A percentile compares a stretch with the other conserved stretches of the same genome.
Conservation (phyloP, 2,113 vertebrate species). For the Lepidothrix coronata region DNA sequence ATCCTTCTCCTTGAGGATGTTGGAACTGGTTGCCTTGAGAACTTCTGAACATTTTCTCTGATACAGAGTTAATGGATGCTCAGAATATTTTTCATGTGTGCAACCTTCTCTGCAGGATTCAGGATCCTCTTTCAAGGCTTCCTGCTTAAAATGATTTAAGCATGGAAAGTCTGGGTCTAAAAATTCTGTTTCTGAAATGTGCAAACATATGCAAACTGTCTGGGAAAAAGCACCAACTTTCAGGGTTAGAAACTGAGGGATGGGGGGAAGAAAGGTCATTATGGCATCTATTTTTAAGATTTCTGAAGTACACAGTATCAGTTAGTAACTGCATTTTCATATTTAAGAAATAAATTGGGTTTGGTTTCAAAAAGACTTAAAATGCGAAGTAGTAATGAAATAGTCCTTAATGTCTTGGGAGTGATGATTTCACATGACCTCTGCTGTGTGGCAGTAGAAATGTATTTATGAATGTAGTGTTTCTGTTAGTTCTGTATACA, state of each 20-base stretch:
- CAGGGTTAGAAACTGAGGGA: background rate
- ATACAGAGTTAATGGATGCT: background rate
- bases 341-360: background rate
- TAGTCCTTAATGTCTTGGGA: background rate
- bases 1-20: background rate
- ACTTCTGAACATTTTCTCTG: background rate
- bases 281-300: background rate
- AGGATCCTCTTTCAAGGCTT: background rate
- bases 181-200: background rate
- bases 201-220: background rate
- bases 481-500: background rate
- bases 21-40: background rate
- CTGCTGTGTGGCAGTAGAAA: background rate
- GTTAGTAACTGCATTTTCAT: background rate
- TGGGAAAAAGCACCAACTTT: background rate
- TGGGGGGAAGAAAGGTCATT: background rate
- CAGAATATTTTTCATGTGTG: background rate
- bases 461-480: background rate
- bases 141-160: background rate
- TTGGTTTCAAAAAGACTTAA: background rate
- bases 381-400: background rate
- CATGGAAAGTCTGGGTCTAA: background rate
- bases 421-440: background rate
- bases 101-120: background rate
- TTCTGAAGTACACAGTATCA: background rate